A percentile compares a stretch with the other conserved stretches of the same genome.
Evolutionary conservation across 2,797 vertebrate genomes (phyloP).

Genomic region (Enteromius paludinosus): DNA sequence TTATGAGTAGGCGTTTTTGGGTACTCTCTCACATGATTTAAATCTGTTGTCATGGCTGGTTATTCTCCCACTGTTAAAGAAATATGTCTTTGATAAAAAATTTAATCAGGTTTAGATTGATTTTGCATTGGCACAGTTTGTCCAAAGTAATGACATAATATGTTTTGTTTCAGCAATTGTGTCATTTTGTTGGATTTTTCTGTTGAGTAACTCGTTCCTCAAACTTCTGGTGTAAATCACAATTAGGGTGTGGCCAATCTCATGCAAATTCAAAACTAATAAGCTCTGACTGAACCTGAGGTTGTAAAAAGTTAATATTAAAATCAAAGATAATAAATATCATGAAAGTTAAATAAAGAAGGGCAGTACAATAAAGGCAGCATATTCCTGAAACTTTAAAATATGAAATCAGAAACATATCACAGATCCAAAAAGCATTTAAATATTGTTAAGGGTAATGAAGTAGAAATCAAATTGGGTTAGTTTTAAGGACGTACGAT

Average conservation of each 20-base stretch:
- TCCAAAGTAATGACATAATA: not conserved
- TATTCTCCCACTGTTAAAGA: not conserved
- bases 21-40: not conserved
- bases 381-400: not conserved
- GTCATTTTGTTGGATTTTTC: not conserved
- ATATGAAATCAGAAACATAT: not conserved
- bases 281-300: not conserved
- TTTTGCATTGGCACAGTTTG: not conserved
- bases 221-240: not conserved
- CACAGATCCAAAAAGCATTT: slow-evolving; percentile 1
- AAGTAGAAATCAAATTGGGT: not conserved
- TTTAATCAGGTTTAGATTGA: not conserved
- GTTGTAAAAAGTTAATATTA: not conserved
- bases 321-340: not conserved
- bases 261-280: not conserved
- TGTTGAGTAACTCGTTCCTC: not conserved
- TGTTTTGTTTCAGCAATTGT: not conserved
- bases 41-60: not conserved
- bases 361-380: not conserved
- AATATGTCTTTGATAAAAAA: not conserved
- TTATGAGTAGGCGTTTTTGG: not conserved
- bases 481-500: not conserved
- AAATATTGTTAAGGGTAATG: not conserved
- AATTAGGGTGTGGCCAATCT: not conserved
- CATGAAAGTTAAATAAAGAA: not conserved